Evolutionary conservation across 2,888 invertebrate genomes (phyloP), one percentile per base, ranked within the genome.

Genomic region (Helobdella robusta): DNA sequence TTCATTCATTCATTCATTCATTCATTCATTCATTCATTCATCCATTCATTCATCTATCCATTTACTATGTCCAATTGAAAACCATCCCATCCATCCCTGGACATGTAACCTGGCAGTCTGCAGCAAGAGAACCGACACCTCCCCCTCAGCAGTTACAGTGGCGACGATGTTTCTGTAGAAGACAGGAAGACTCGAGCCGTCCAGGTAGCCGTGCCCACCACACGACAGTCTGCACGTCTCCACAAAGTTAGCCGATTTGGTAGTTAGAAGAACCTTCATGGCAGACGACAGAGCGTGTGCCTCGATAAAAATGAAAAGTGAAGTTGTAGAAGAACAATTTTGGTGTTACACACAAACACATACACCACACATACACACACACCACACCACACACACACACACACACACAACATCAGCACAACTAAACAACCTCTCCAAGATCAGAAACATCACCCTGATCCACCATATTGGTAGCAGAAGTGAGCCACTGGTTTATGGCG

Each of bases 61-160:
- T n/a, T n/a, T n/a, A n/a, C n/a, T n/a, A n/a, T n/a, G n/a, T n/a
- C n/a, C n/a, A n/a, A n/a, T n/a, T n/a, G n/a, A n/a, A n/a, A n/a
- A n/a, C n/a, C n/a, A n/a, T n/a, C n/a, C n/a, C n/a, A n/a, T n/a
- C n/a, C n/a, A n/a, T n/a, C n/a, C n/a, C n/a, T n/a, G n/a, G n/a
- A n/a, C n/a, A 15, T 40, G 6, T 28, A 25, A 81, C 80, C 81
- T 76, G 2, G 93, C 91, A 0, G 90, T 89, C 82, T 95, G 95
- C 64, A 95, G 82, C 67, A 88, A 82, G 78, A 95, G 83, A 28
- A 95, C 93, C 0, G 93, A 93, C 79, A 94, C 94, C 83, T 95
- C 95, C 0, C 95, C 94, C 82, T 95, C 94, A 77, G 94, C 94
- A 0, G 93, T 94, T 78, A 88, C 89, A 66, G 89, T 87, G 56